Conservation (phyloP, 2,888 invertebrate genomes). For the Gonocerus acuteangulatus region DNA sequence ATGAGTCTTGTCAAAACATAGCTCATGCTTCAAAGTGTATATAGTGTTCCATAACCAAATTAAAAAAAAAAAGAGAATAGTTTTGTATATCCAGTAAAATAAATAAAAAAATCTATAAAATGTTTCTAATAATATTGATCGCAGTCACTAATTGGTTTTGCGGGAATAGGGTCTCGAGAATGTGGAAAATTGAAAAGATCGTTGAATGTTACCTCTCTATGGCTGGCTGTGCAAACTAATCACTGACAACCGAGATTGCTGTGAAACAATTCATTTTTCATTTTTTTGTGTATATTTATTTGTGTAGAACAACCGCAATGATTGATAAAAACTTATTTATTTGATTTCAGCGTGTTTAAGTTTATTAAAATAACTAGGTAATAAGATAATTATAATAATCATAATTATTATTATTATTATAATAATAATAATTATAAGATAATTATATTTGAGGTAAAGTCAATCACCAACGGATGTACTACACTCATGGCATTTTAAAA, state of each 20-base stretch:
- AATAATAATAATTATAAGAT: no score
- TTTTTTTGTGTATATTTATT: neutral
- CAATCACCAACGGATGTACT: no score
- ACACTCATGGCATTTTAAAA: no score
- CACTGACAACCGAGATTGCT: slow-evolving; percentile 26
- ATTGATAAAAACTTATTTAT: no score
- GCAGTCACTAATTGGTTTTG: neutral
- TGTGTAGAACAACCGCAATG: neutral
- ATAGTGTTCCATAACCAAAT: neutral
- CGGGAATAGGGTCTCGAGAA: neutral
- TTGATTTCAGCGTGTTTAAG: no score
- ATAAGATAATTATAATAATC: no score
- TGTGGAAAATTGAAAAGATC: neutral
- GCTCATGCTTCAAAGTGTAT: neutral
- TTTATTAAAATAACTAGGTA: no score
- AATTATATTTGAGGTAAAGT: no score
- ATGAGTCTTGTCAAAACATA: neutral
- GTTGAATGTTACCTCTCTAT: slow-evolving; percentile 13
- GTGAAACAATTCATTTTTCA: slow-evolving; percentile 12
- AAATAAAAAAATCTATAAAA: neutral
- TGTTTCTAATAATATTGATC: neutral
- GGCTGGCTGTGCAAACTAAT: slow-evolving; percentile 22
- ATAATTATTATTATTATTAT: no score
- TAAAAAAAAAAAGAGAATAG: slow-evolving; percentile 4
- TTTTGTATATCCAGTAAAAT: slow-evolving; percentile 21